Evolutionary conservation across 2,797 vertebrate species (phyloP).

Genomic region (Leuciscus waleckii): DNA sequence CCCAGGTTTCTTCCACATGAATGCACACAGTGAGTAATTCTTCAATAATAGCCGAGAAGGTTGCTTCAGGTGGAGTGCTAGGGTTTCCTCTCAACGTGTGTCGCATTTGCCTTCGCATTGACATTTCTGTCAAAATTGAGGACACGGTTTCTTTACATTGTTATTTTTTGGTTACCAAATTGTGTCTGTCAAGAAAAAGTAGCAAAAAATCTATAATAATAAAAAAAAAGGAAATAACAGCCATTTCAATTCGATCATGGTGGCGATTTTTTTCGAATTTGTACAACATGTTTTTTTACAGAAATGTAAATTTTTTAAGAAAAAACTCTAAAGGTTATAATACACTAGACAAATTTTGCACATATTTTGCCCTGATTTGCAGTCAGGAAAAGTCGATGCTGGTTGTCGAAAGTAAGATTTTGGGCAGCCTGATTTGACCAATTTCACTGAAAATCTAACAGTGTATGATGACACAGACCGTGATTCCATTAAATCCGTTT

Average conservation of each 20-base stretch:
- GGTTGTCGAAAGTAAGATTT: background rate
- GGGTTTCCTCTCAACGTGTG: background rate
- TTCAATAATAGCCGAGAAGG: background rate
- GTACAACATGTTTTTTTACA: background rate
- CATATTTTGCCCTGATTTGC: background rate
- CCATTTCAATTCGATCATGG: background rate
- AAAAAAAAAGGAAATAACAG: background rate
- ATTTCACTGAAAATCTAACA: background rate
- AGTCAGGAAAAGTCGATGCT: background rate
- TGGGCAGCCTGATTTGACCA: background rate
- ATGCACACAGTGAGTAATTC: background rate
- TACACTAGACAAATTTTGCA: background rate
- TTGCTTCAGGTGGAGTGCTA: background rate
- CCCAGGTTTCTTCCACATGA: constrained; percentile 4
- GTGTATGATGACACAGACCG: background rate
- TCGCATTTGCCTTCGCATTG: background rate
- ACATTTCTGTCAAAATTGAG: background rate
- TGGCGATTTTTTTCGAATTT: background rate
- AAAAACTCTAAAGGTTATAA: background rate
- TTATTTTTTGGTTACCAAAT: background rate
- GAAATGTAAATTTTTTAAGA: background rate
- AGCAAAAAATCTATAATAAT: background rate
- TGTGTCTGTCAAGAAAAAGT: background rate
- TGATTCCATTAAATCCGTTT: background rate
- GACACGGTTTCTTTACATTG: background rate